Evolutionary conservation across 2,113 vertebrate species (phyloP).

Genomic region (Calyptommatus sinebrachiatus): DNA sequence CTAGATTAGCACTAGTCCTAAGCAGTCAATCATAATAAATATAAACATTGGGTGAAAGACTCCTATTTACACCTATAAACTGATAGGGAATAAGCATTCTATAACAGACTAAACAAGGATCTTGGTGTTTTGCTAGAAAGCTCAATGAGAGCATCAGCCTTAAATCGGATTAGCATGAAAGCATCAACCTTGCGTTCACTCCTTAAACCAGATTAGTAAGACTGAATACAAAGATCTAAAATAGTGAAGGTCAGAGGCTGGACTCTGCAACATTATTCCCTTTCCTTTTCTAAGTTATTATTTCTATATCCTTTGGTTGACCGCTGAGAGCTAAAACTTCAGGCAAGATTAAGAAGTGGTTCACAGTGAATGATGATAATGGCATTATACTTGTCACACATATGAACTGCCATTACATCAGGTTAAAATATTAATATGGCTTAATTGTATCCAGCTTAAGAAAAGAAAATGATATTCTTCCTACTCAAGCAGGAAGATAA

Average conservation of each 20-base stretch:
- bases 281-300: background rate
- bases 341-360: conserved; percentile 1
- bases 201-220: too few relatives aligned
- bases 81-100: too few relatives aligned
- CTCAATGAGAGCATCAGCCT: too few relatives aligned
- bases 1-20: too few relatives aligned
- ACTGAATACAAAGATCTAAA: too few relatives aligned
- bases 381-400: background rate
- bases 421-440: background rate
- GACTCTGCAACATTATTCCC: background rate
- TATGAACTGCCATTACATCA: conserved; percentile 24
- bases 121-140: too few relatives aligned
- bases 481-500: background rate
- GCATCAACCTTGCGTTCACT: too few relatives aligned
- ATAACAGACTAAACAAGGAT: too few relatives aligned
- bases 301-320: background rate
- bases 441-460: background rate
- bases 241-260: background rate
- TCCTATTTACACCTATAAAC: too few relatives aligned
- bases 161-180: too few relatives aligned
- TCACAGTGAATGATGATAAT: conserved; percentile 12
- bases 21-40: too few relatives aligned
- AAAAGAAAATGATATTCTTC: background rate
- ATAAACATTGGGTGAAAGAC: too few relatives aligned
- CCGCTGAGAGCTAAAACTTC: background rate